Conservation (phyloP, 2,888 invertebrate genomes). For the Leuctra nigra region DNA sequence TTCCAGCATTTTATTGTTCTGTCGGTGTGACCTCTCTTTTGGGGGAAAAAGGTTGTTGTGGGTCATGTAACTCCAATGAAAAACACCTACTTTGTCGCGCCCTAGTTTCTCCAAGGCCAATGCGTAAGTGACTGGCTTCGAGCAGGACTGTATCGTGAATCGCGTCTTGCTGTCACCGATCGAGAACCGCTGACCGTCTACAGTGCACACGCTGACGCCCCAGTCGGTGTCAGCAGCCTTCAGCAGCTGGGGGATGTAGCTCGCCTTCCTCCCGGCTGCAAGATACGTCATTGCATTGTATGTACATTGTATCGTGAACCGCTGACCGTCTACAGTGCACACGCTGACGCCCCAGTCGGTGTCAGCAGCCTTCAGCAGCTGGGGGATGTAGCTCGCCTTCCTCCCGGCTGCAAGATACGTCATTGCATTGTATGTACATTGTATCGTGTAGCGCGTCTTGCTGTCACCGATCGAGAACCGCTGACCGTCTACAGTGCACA, state of each 20-base stretch:
- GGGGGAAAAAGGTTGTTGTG: no score
- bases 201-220: conserved; percentile 50
- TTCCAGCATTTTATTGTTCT: no score
- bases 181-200: conserved; percentile 48
- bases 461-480: conserved; percentile 49
- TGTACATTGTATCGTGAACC: conserved; percentile 43
- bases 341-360: conserved; percentile 50
- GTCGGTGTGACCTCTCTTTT: no score
- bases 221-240: conserved; percentile 46
- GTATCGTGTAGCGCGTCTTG: conserved; percentile 47
- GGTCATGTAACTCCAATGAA: background rate
- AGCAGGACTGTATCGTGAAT: conserved; percentile 48
- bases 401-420: conserved; percentile 20
- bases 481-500: conserved; percentile 53
- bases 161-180: conserved; percentile 46
- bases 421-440: conserved; percentile 36
- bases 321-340: conserved; percentile 52
- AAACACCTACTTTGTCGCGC: conserved; percentile 37
- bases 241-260: conserved; percentile 52
- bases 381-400: conserved; percentile 51
- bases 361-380: conserved; percentile 46
- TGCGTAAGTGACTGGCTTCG: conserved; percentile 49
- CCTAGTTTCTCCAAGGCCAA: conserved; percentile 47
- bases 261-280: conserved; percentile 38
- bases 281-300: conserved; percentile 34